These are phyloP conservation scores for Cricetomys ansorgei DNA, from an alignment of 2,113 vertebrate genomes.

Conservation along the genomic window DNA sequence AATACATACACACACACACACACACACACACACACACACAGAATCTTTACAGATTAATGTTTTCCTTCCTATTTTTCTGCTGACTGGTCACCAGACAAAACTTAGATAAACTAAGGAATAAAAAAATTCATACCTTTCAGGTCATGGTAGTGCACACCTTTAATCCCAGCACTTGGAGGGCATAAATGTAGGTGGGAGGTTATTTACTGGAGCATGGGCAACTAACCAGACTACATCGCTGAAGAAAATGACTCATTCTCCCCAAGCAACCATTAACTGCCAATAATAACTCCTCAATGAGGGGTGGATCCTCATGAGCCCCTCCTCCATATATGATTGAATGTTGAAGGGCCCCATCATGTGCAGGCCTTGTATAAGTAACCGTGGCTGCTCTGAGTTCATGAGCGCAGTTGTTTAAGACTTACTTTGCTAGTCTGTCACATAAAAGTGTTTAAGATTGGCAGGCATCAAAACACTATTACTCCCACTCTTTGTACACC, in stretches of 20 bases:
- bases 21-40: too few relatives aligned
- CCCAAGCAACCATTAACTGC: background rate
- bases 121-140: constrained; percentile 30
- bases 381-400: background rate
- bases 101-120: background rate
- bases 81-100: background rate
- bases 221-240: background rate
- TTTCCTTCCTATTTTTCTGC: background rate
- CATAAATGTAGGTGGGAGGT: background rate
- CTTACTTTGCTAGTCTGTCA: constrained; percentile 36
- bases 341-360: background rate
- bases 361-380: background rate
- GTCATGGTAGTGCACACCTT: background rate
- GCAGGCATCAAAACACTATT: constrained; percentile 14
- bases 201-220: background rate
- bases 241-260: background rate
- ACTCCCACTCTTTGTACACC: background rate
- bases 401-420: background rate
- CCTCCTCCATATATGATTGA: background rate
- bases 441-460: constrained; percentile 33
- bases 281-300: background rate
- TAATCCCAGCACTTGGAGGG: background rate
- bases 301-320: background rate
- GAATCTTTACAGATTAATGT: constrained; percentile 1
- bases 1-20: too few relatives aligned